Percentiles rank a stretch among this genome's conserved stretches.
phyloP scores from a whole-genome alignment of 2,797 vertebrate genomes.

The Lophius americanus region DNA sequence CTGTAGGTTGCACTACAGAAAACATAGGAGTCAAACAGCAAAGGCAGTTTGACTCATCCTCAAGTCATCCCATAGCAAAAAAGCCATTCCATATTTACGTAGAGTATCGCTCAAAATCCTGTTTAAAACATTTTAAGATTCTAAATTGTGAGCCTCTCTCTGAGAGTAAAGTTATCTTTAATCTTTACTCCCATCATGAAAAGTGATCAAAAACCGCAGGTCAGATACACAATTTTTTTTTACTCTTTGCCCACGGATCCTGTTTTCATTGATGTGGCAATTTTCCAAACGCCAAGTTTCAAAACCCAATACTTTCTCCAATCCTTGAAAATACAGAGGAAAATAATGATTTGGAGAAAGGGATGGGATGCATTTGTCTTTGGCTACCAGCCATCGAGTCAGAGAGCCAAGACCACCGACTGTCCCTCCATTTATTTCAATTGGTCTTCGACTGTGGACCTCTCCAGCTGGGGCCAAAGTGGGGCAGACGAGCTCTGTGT shows the following conservation, averaged over 20 bases:
- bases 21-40: too few relatives aligned
- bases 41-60: too few relatives aligned
- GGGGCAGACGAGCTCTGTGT: slow-evolving; percentile 54
- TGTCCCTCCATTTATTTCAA: slow-evolving; percentile 54
- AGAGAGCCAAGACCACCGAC: slow-evolving; percentile 65
- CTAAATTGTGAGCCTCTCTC: background rate
- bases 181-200: background rate
- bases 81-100: too few relatives aligned
- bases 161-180: background rate
- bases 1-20: too few relatives aligned
- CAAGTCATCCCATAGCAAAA: too few relatives aligned
- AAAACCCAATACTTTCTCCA: slow-evolving; percentile 47
- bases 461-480: slow-evolving; percentile 67
- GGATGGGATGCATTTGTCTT: slow-evolving; percentile 79
- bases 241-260: slow-evolving; percentile 30
- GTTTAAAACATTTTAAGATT: background rate
- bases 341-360: slow-evolving; percentile 71
- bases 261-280: slow-evolving; percentile 44
- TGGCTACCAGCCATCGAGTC: slow-evolving; percentile 87
- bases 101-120: background rate
- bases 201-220: slow-evolving; percentile 16
- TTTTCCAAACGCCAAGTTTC: slow-evolving; percentile 48
- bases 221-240: background rate
- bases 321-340: slow-evolving; percentile 46
- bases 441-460: slow-evolving; percentile 58